Evolutionary conservation across 2,113 vertebrate genomes (phyloP), one percentile per base, ranked within the genome.

Genomic region (Anolis carolinensis): DNA sequence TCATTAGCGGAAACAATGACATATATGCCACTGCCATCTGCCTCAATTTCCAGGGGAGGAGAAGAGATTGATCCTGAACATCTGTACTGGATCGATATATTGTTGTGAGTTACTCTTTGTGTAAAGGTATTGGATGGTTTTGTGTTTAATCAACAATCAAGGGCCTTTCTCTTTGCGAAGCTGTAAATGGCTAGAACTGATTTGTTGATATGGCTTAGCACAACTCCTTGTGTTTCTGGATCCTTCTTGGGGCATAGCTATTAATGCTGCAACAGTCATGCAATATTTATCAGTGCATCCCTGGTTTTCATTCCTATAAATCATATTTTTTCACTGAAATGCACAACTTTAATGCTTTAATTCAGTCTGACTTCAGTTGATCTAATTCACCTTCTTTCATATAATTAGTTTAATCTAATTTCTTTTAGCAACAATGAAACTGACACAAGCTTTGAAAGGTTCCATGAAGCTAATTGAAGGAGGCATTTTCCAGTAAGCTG

Each of bases 361-460:
- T 86, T 81, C 71, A 81, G 74, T 81, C 39, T 75, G 71, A 65
- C 79, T 36, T 65, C 18, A 48, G 72, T 84, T 84, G 62, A 55
- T 84, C 16, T 84, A 75, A 75, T 74, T 79, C 52, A 71, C 52
- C 77, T 86, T 72, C 84, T 72, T 86, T 81, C 73, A 55, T 73
- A 50, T 63, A 86, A 81, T 86, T 62, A 70, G 14, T 36, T 78
- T 85, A 80, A 73, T 86, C 78, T 74, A 75, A 74, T 86, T 86
- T 32, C 30, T 67, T 71, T 50, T 81, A 81, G 70, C 73, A 63
- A 86, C 70, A 74, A 75, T 86, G 79, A 81, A 80, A 74, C 39
- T 81, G 78, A 86, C 79, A 81, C 14, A n/a, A 86, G 52, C 44
- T 81, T 39, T 86, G 74, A 81, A 59, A 75, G 55, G 59, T 74